These are phyloP conservation scores for Acanthurus tractus DNA, from an alignment of 2,797 vertebrate species.

Conservation along the genomic window DNA sequence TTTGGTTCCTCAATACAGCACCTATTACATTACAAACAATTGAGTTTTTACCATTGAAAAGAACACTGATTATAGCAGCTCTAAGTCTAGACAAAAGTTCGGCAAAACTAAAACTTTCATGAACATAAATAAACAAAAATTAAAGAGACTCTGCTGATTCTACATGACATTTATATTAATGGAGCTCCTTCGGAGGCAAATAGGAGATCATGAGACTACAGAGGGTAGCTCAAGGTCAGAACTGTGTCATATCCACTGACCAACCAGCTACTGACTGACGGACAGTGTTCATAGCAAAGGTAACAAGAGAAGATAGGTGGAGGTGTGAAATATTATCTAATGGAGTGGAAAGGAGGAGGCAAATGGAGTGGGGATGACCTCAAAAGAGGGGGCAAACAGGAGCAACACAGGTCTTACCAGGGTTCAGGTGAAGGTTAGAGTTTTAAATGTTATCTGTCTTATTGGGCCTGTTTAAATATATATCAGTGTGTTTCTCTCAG, in stretches of 20 bases:
- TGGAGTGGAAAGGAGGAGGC: conserved; percentile 29
- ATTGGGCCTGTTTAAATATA: not conserved
- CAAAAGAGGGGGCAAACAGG: conserved; percentile 10
- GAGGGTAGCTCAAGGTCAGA: conserved; percentile 65
- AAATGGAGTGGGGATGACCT: conserved; percentile 21
- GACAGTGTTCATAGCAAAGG: conserved; percentile 50
- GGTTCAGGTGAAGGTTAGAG: not conserved
- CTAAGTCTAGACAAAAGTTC: not conserved
- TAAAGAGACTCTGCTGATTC: not conserved
- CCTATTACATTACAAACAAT: not conserved
- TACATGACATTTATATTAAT: not conserved
- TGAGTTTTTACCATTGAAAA: not conserved
- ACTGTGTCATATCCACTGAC: conserved; percentile 59
- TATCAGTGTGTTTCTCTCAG: not conserved
- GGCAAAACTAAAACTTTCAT: not conserved
- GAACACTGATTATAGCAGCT: not conserved
- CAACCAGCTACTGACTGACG: conserved; percentile 42
- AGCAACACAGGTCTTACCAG: not conserved
- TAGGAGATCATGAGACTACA: conserved; percentile 33
- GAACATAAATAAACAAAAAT: too few species aligned
- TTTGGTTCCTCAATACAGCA: too few species aligned
- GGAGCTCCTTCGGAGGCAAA: not conserved
- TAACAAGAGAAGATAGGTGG: conserved; percentile 70
- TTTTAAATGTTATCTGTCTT: not conserved
- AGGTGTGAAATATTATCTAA: conserved; percentile 82